Conservation (phyloP, 1,140 invertebrate genomes). For the Meloidogyne hapla region DNA sequence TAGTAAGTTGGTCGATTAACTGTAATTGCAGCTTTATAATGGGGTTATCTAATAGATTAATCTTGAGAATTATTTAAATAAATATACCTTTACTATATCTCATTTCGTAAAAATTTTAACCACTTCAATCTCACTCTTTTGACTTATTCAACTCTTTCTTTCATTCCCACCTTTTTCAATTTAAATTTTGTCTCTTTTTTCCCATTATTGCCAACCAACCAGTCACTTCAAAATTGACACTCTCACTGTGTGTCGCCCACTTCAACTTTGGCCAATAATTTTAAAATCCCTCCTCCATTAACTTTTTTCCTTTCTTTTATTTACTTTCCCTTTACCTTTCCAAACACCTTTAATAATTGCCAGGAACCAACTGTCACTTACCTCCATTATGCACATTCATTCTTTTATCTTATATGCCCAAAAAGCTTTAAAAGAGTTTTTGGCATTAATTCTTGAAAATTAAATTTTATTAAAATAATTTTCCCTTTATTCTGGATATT, state of each 20-base stretch:
- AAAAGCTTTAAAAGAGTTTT: neutral
- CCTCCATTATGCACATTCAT: no score
- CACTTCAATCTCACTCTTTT: neutral
- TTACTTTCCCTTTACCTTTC: neutral
- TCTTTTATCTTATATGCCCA: neutral
- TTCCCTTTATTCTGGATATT: no score
- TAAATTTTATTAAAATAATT: no score
- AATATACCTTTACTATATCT: neutral
- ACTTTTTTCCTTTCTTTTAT: neutral
- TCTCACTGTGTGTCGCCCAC: neutral
- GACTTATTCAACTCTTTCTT: neutral
- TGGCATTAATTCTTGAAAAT: neutral
- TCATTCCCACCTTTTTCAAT: neutral
- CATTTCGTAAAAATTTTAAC: neutral
- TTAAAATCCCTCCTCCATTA: slow-evolving; percentile 2
- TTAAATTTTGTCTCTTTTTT: neutral
- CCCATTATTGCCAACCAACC: neutral
- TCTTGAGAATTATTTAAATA: no score
- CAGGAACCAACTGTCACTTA: neutral
- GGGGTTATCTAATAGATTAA: no score
- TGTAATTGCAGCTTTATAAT: no score
- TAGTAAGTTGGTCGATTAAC: no score
- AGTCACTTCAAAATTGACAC: neutral
- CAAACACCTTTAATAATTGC: neutral
- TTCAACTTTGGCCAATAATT: slow-evolving; percentile 2